phyloP scores from a whole-genome alignment of 2,797 vertebrate genomes.

The Poeciliopsis infans region DNA sequence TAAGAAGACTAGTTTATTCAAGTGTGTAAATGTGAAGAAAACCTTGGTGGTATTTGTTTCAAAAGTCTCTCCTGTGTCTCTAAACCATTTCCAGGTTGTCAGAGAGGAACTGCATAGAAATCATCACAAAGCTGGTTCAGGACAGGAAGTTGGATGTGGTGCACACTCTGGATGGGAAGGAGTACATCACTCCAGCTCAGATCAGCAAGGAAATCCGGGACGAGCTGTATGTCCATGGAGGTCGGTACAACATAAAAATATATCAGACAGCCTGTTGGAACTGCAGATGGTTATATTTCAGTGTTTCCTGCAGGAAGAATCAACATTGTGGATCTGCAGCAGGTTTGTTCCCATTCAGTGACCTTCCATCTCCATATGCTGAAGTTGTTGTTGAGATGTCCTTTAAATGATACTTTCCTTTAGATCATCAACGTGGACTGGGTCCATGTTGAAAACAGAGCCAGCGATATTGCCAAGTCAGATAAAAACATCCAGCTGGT shows the following conservation, averaged over 20 bases:
- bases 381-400: background rate
- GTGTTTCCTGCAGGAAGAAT: constrained; percentile 84
- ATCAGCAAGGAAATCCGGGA: constrained; percentile 91
- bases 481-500: constrained; percentile 88
- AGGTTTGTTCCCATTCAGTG: constrained; percentile 78
- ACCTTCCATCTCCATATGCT: background rate
- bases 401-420: constrained; percentile 14
- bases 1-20: background rate
- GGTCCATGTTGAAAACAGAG: constrained; percentile 91
- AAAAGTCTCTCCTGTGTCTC: background rate
- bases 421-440: constrained; percentile 94
- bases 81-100: constrained; percentile 82
- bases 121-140: constrained; percentile 89
- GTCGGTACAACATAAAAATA: constrained; percentile 70
- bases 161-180: constrained; percentile 95
- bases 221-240: constrained; percentile 90
- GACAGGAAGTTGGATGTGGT: constrained; percentile 95
- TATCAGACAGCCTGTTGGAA: background rate
- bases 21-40: background rate
- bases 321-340: constrained; percentile 95
- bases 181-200: constrained; percentile 93
- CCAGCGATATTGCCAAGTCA: constrained; percentile 87
- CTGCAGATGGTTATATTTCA: background rate
- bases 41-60: background rate
- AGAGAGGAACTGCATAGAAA: constrained; percentile 96